phyloP scores from a whole-genome alignment of 2,113 vertebrate genomes.

The Planiliza haematocheilus region DNA sequence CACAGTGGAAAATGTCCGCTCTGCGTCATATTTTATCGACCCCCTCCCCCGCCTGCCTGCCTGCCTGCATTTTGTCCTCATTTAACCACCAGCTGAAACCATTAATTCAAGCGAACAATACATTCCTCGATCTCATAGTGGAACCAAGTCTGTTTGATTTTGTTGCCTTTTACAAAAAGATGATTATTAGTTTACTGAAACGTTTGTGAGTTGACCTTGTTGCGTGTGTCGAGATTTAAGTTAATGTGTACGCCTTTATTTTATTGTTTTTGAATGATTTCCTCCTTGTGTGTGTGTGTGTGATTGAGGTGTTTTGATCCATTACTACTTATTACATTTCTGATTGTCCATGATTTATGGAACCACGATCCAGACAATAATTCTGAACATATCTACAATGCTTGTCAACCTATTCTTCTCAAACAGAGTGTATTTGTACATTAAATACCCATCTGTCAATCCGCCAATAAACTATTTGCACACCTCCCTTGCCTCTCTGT shows the following conservation, averaged over 20 bases:
- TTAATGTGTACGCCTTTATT: constrained; percentile 28
- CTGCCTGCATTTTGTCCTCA: constrained; percentile 39
- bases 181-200: constrained; percentile 50
- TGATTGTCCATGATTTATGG: constrained; percentile 32
- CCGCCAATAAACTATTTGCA: constrained; percentile 79
- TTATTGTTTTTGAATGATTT: neutral
- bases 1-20: constrained; percentile 51
- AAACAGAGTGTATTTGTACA: constrained; percentile 59
- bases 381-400: constrained; percentile 72
- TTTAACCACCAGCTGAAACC: neutral
- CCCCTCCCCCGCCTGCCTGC: neutral
- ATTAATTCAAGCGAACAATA: constrained; percentile 38
- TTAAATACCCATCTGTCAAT: constrained; percentile 66
- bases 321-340: constrained; percentile 18
- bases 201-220: constrained; percentile 40
- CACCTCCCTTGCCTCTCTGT: constrained; percentile 39
- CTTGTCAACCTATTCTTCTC: constrained; percentile 67
- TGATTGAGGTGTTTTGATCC: constrained; percentile 36
- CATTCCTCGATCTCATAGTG: constrained; percentile 66
- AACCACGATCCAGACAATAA: constrained; percentile 43
- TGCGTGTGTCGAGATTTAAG: constrained; percentile 40
- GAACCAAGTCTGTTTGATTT: constrained; percentile 52
- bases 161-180: constrained; percentile 30
- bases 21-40: constrained; percentile 18
- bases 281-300: constrained; percentile 14